Conservation (phyloP, 2,113 vertebrate genomes). For the Cryptomyrus ogoouensis region DNA sequence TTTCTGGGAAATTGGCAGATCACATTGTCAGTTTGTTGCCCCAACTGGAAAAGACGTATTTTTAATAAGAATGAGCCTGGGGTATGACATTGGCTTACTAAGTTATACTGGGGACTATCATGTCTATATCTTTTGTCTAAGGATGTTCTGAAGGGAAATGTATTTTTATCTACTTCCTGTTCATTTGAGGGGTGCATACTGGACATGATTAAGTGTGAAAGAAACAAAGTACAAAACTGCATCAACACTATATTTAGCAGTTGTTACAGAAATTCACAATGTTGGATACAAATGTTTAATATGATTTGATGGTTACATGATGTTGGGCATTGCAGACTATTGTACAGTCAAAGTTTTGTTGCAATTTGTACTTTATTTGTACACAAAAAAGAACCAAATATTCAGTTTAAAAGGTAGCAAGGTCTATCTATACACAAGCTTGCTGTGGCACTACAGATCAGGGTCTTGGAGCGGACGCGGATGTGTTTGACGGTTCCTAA, state of each 20-base stretch:
- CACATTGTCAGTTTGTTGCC: not conserved
- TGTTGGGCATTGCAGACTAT: constrained; percentile 50
- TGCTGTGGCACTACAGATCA: constrained; percentile 60
- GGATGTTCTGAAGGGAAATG: not conserved
- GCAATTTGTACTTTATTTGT: constrained; percentile 36
- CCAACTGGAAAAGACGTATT: not conserved
- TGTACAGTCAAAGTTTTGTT: constrained; percentile 46
- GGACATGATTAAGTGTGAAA: not conserved
- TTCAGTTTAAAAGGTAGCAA: constrained; percentile 36
- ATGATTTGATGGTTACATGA: constrained; percentile 69
- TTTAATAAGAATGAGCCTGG: not conserved
- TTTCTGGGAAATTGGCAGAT: not conserved
- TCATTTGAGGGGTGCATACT: not conserved
- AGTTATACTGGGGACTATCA: not conserved
- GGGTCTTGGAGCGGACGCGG: constrained; percentile 43
- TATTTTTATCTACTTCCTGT: not conserved
- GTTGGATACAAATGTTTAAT: constrained; percentile 76
- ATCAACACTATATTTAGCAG: constrained; percentile 71
- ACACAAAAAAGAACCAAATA: constrained; percentile 44
- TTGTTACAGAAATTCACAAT: constrained; percentile 78
- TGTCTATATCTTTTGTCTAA: not conserved
- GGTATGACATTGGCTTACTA: not conserved
- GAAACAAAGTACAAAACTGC: constrained; percentile 21
- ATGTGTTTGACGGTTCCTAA: constrained; percentile 15
- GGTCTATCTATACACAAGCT: constrained; percentile 54